A percentile compares a stretch with the other conserved stretches of the same genome.
These are phyloP conservation scores for Rhizomys pruinosus DNA, from an alignment of 2,113 vertebrate species.

Conservation along the genomic window DNA sequence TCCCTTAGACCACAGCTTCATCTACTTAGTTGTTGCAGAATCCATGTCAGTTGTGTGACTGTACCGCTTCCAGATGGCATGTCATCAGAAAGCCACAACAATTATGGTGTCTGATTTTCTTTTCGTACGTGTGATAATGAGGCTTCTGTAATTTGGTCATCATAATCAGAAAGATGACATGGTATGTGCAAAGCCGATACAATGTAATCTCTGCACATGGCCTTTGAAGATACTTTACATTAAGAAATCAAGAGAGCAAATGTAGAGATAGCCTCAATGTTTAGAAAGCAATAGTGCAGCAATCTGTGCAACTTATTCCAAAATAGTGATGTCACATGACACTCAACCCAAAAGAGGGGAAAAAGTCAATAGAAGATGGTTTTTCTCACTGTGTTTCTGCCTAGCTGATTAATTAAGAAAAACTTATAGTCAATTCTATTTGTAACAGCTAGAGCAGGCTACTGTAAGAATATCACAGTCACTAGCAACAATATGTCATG, in stretches of 20 bases:
- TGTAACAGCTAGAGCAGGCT: not conserved
- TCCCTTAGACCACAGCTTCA: not conserved
- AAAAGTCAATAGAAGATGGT: not conserved
- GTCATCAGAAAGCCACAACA: not conserved
- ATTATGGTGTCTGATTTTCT: not conserved
- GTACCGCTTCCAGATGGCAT: not conserved
- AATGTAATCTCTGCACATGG: not conserved
- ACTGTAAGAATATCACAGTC: not conserved
- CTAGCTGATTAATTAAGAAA: not conserved
- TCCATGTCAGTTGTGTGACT: not conserved
- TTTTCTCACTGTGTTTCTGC: not conserved
- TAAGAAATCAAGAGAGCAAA: not conserved
- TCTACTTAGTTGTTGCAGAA: not conserved
- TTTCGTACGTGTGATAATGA: not conserved
- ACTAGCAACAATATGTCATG: not conserved
- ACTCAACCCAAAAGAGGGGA: not conserved
- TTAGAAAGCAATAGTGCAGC: not conserved
- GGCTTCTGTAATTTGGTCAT: not conserved
- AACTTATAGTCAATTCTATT: not conserved
- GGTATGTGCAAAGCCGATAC: accelerated
- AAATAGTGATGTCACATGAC: not conserved
- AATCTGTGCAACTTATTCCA: not conserved
- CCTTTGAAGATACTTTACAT: not conserved
- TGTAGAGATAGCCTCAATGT: not conserved
- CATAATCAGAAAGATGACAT: not conserved